Evolutionary conservation across 2,888 invertebrate genomes (phyloP).

Genomic region (Orthosia cruda): DNA sequence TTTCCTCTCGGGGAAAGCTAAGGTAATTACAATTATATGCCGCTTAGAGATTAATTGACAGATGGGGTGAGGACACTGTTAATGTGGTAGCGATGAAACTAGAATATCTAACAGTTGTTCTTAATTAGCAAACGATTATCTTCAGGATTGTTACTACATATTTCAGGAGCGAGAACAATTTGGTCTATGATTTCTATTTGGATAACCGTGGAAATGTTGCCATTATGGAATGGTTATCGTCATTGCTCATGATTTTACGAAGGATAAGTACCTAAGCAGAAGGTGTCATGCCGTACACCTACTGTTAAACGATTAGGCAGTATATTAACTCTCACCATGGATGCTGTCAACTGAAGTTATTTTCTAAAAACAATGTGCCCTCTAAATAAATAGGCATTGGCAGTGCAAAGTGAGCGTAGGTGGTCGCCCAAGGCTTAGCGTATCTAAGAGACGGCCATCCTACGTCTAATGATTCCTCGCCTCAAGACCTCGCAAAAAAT

Average conservation of each 20-base stretch:
- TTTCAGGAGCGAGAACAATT: neutral
- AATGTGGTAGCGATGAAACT: neutral
- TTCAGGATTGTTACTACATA: no score
- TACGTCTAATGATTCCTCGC: conserved; percentile 25
- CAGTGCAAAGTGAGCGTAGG: conserved; percentile 25
- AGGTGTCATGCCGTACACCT: no score
- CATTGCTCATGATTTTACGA: neutral
- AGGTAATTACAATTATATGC: conserved; percentile 38
- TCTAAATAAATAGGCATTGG: conserved; percentile 28
- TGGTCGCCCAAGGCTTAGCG: conserved; percentile 24
- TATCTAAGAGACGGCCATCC: conserved; percentile 1
- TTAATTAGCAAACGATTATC: no score
- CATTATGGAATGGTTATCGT: neutral
- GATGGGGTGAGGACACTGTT: neutral
- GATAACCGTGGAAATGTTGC: neutral
- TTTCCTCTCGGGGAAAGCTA: conserved; percentile 27
- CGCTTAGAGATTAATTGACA: conserved; percentile 45
- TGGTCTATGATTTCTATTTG: no score
- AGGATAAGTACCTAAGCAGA: neutral
- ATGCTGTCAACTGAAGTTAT: no score
- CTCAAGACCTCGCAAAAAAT: conserved; percentile 40
- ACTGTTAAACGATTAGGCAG: no score
- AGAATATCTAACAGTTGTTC: no score
- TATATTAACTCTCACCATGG: no score
- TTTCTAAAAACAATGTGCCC: no score